Evolutionary conservation across 2,888 invertebrate species (phyloP).

Genomic region (Phaonia tiefii): DNA sequence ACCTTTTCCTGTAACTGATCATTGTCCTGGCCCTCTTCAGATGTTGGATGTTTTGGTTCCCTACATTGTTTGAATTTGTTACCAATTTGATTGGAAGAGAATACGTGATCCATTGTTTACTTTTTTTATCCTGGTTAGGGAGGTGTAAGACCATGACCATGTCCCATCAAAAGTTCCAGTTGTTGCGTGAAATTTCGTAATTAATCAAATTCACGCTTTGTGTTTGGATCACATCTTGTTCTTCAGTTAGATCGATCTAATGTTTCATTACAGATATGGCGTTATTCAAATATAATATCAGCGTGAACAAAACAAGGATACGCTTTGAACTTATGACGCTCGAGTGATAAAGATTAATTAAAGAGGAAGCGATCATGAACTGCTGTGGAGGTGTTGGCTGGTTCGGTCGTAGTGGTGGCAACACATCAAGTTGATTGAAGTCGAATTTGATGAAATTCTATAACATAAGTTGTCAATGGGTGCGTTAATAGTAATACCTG

Average conservation of each 20-base stretch:
- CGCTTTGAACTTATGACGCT: slow-evolving; percentile 49
- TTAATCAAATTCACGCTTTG: slow-evolving; percentile 78
- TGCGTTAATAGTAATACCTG: too few relatives aligned
- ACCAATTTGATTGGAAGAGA: slow-evolving; percentile 44
- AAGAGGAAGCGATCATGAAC: slow-evolving; percentile 61
- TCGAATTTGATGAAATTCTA: not conserved
- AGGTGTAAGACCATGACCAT: too few relatives aligned
- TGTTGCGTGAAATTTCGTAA: slow-evolving; percentile 80
- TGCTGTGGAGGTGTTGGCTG: not conserved
- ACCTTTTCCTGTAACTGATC: slow-evolving; percentile 25
- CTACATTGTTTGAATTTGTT: slow-evolving; percentile 8
- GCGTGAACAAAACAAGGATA: slow-evolving; percentile 64
- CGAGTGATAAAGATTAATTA: slow-evolving; percentile 49
- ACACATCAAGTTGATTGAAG: not conserved
- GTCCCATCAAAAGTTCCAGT: slow-evolving; percentile 70
- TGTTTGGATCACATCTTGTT: slow-evolving; percentile 8
- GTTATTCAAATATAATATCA: slow-evolving; percentile 59
- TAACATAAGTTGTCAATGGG: not conserved
- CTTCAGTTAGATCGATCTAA: too few relatives aligned
- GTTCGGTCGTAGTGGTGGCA: slow-evolving; percentile 7
- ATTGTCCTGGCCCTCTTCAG: slow-evolving; percentile 23
- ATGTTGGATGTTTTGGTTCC: slow-evolving; percentile 25
- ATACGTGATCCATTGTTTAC: slow-evolving; percentile 34
- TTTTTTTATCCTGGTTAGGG: too few relatives aligned
- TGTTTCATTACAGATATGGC: slow-evolving; percentile 14